These are phyloP conservation scores for Chaetops frenatus DNA, from an alignment of 2,113 vertebrate species.

Conservation along the genomic window DNA sequence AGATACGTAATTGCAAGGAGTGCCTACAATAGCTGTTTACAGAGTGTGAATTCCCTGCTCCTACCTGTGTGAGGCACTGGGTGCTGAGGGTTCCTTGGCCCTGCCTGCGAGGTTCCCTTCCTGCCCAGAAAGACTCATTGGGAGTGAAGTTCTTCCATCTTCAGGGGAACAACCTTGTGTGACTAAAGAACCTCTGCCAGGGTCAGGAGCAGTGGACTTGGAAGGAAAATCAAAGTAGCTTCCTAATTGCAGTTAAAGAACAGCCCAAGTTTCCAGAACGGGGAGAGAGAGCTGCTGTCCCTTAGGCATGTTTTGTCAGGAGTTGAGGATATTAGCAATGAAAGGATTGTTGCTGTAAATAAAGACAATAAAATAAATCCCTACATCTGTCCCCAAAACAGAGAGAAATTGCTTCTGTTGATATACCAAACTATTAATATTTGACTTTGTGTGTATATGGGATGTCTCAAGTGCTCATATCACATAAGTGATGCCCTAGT, in stretches of 20 bases:
- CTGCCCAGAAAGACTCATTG: background rate
- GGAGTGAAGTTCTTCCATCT: background rate
- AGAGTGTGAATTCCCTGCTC: background rate
- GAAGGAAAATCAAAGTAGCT: background rate
- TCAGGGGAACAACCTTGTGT: background rate
- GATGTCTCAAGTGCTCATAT: background rate
- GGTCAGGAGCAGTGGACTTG: background rate
- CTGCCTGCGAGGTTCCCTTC: background rate
- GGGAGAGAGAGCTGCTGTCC: background rate
- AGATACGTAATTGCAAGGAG: rapidly evolving
- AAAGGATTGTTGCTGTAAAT: background rate
- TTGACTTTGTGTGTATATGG: background rate
- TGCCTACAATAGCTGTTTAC: background rate
- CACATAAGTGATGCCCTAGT: background rate
- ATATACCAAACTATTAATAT: background rate
- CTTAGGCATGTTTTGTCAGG: background rate
- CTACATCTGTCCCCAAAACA: background rate
- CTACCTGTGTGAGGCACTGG: rapidly evolving
- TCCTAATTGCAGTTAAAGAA: background rate
- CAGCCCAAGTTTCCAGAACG: background rate
- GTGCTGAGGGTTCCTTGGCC: background rate
- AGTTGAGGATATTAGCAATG: background rate
- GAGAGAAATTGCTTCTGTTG: background rate
- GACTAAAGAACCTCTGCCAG: background rate
- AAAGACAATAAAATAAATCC: background rate